phyloP scores from a whole-genome alignment of 2,888 invertebrate genomes.

The Penaeus monodon region DNA sequence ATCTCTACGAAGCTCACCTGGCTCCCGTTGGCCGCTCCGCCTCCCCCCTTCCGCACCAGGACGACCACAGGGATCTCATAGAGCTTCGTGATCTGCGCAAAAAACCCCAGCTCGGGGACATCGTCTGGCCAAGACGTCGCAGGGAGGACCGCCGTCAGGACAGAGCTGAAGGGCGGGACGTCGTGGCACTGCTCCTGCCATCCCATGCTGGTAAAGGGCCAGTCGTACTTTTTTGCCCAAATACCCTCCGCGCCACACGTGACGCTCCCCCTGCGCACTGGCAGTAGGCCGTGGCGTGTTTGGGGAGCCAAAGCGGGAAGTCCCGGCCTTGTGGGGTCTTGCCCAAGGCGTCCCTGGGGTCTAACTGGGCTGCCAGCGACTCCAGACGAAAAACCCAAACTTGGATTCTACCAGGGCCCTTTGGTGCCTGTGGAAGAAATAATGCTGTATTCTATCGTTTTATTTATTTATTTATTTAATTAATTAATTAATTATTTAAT shows the following conservation, averaged over 20 bases:
- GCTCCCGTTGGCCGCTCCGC: not conserved
- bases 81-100: not conserved
- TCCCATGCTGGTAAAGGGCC: slow-evolving; percentile 6
- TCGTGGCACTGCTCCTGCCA: not conserved
- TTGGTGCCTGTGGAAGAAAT: too few relatives aligned
- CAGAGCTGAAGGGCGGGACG: not conserved
- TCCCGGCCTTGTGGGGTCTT: not conserved
- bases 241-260: slow-evolving; percentile 24
- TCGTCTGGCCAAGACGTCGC: not conserved
- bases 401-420: not conserved
- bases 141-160: not conserved
- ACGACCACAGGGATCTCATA: not conserved
- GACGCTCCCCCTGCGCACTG: not conserved
- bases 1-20: not conserved
- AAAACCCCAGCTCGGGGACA: not conserved
- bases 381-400: not conserved
- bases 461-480: too few relatives aligned
- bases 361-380: not conserved
- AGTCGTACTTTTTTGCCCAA: slow-evolving; percentile 1
- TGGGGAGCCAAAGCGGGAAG: not conserved
- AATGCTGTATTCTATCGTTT: too few relatives aligned
- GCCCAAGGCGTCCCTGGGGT: not conserved
- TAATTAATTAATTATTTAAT: too few relatives aligned
- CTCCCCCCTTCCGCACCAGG: not conserved
- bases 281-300: not conserved